phyloP scores from a whole-genome alignment of 1,140 invertebrate species.

The Drosophila guanche region DNA sequence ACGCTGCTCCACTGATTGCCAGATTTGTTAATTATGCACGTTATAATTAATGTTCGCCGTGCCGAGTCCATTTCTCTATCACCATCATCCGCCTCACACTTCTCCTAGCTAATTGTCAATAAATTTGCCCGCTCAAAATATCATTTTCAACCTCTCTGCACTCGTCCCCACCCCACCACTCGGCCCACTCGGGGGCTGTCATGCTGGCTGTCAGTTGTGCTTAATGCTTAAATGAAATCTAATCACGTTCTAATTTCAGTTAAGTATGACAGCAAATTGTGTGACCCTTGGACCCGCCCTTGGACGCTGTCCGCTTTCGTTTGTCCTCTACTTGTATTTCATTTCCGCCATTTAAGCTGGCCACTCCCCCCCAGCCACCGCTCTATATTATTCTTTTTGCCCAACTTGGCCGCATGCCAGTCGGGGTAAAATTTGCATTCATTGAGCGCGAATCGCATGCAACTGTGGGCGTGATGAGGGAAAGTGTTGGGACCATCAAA shows the following conservation, averaged over 20 bases:
- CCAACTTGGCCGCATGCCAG: slow-evolving; percentile 51
- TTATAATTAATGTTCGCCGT: slow-evolving; percentile 69
- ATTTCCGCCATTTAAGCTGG: slow-evolving; percentile 65
- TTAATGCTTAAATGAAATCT: slow-evolving; percentile 79
- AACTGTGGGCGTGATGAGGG: background rate
- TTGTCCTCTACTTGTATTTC: slow-evolving; percentile 59
- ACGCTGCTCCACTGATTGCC: slow-evolving; percentile 46
- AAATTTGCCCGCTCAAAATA: slow-evolving; percentile 72
- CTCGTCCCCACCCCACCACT: no score
- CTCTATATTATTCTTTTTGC: slow-evolving; percentile 8
- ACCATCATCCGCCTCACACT: slow-evolving; percentile 1
- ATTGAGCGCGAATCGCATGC: slow-evolving; percentile 2
- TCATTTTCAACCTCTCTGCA: slow-evolving; percentile 45
- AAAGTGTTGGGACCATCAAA: no score
- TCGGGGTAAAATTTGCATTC: slow-evolving; percentile 46
- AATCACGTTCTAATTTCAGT: slow-evolving; percentile 79
- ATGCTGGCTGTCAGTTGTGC: slow-evolving; percentile 72
- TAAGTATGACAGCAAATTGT: slow-evolving; percentile 69
- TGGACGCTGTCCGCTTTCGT: slow-evolving; percentile 14
- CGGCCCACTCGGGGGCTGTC: slow-evolving; percentile 39
- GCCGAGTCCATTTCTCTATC: background rate
- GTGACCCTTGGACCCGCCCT: slow-evolving; percentile 22
- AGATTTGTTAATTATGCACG: slow-evolving; percentile 79
- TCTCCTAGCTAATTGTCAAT: slow-evolving; percentile 65
- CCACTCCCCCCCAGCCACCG: slow-evolving; percentile 13